These are phyloP conservation scores for Ciona savignyi DNA, from an alignment of 23 tunicate species.

Conservation along the genomic window DNA sequence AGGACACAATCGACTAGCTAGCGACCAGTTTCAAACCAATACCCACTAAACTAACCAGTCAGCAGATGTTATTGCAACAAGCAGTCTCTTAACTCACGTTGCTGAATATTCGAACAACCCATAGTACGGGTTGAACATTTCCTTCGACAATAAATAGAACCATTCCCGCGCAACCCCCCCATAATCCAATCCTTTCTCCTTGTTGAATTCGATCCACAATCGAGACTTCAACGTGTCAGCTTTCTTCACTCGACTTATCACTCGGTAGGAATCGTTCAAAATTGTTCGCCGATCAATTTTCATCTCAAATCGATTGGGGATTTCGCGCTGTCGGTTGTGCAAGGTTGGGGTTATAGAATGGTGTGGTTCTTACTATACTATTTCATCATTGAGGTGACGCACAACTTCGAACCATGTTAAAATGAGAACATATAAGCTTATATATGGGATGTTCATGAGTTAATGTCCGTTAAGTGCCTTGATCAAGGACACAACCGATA, in stretches of 20 bases:
- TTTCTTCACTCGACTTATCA: slow-evolving; percentile 44
- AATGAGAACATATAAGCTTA: neutral
- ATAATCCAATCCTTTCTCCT: slow-evolving; percentile 92
- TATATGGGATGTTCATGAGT: too few relatives aligned
- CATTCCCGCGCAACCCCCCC: slow-evolving; percentile 97
- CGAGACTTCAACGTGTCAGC: slow-evolving; percentile 76
- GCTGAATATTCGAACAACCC: slow-evolving; percentile 96
- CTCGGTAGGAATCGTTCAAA: slow-evolving; percentile 75
- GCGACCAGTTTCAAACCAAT: too few relatives aligned
- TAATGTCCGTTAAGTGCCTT: too few relatives aligned
- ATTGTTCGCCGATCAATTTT: slow-evolving; percentile 74
- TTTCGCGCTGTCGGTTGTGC: slow-evolving; percentile 52
- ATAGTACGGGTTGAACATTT: slow-evolving; percentile 98
- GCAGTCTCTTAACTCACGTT: slow-evolving; percentile 93
- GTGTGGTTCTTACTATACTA: too few relatives aligned
- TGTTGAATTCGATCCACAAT: slow-evolving; percentile 87
- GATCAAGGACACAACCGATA: too few relatives aligned
- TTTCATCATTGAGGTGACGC: too few relatives aligned
- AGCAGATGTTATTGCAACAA: too few relatives aligned
- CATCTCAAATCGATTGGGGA: slow-evolving; percentile 95
- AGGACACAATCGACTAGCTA: too few relatives aligned
- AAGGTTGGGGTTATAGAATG: too few relatives aligned
- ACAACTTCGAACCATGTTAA: too few relatives aligned
- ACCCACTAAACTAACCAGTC: too few relatives aligned
- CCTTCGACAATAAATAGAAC: slow-evolving; percentile 94